phyloP scores from a whole-genome alignment of 2,888 invertebrate species.

The Harpalus rufipes region DNA sequence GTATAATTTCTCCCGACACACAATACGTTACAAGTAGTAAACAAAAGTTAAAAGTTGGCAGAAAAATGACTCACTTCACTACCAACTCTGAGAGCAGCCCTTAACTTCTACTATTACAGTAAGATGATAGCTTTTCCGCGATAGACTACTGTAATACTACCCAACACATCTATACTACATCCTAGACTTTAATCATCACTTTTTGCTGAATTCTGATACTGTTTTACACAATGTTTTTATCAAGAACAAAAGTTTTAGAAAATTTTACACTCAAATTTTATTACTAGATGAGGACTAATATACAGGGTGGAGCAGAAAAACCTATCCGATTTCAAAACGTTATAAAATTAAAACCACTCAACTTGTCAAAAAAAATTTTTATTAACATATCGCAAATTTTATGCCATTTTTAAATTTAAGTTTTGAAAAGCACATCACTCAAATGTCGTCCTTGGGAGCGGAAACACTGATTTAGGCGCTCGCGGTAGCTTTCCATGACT shows the following conservation, averaged over 20 bases:
- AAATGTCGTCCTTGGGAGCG: too few relatives aligned
- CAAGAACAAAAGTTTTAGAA: background rate
- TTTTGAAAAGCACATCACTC: too few relatives aligned
- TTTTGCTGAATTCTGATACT: background rate
- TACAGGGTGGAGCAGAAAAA: too few relatives aligned
- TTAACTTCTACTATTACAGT: conserved; percentile 30
- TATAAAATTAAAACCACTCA: too few relatives aligned
- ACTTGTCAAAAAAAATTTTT: too few relatives aligned
- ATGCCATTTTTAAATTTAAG: too few relatives aligned
- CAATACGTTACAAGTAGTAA: conserved; percentile 52
- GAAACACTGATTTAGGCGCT: too few relatives aligned
- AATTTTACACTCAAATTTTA: too few relatives aligned
- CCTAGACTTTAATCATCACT: background rate
- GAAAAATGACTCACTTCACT: conserved; percentile 53
- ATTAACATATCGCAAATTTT: too few relatives aligned
- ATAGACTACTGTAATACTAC: conserved; percentile 3
- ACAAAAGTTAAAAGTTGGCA: conserved; percentile 35
- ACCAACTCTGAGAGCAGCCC: conserved; percentile 7
- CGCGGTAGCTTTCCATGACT: too few relatives aligned
- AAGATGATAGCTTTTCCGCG: conserved; percentile 5
- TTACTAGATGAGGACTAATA: too few relatives aligned
- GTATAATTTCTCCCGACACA: conserved; percentile 50
- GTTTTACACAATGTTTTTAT: background rate
- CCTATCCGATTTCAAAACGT: too few relatives aligned
- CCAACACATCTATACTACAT: background rate